Conservation (phyloP, 2,888 invertebrate genomes). For the Thymelicus lineola region DNA sequence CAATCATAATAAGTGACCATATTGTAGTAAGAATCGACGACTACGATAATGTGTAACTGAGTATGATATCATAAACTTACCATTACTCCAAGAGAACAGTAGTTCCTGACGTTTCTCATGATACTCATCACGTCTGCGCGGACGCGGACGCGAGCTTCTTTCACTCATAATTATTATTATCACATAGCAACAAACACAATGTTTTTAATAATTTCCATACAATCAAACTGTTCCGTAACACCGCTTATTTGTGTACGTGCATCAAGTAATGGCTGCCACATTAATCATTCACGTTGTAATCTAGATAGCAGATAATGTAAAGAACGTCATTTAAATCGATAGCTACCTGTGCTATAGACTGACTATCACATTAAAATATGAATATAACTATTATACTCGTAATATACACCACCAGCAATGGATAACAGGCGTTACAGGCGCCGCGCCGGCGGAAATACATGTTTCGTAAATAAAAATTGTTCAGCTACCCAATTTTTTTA, state of each 20-base stretch:
- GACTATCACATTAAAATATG: background rate
- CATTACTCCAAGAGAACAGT: constrained; percentile 75
- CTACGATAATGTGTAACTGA: background rate
- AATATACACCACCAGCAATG: constrained; percentile 9
- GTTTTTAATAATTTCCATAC: constrained; percentile 46
- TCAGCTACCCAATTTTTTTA: background rate
- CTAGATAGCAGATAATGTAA: constrained; percentile 69
- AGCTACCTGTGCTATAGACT: constrained; percentile 45
- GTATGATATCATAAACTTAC: constrained; percentile 60
- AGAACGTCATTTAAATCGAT: constrained; percentile 73
- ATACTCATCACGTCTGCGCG: constrained; percentile 71
- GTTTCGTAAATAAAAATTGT: background rate
- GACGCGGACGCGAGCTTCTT: constrained; percentile 65
- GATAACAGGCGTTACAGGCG: background rate
- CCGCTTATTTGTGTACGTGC: constrained; percentile 67
- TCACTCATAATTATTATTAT: constrained; percentile 62
- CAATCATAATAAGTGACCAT: no score
- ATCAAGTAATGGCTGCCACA: constrained; percentile 60
- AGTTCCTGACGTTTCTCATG: constrained; percentile 73
- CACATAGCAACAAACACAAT: constrained; percentile 54
- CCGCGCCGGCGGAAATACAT: background rate
- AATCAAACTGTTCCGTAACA: constrained; percentile 54
- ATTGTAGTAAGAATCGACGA: no score
- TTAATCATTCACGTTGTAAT: constrained; percentile 68
- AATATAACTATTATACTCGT: no score